Evolutionary conservation across 2,113 vertebrate genomes (phyloP).

Genomic region (Cottus gobio): DNA sequence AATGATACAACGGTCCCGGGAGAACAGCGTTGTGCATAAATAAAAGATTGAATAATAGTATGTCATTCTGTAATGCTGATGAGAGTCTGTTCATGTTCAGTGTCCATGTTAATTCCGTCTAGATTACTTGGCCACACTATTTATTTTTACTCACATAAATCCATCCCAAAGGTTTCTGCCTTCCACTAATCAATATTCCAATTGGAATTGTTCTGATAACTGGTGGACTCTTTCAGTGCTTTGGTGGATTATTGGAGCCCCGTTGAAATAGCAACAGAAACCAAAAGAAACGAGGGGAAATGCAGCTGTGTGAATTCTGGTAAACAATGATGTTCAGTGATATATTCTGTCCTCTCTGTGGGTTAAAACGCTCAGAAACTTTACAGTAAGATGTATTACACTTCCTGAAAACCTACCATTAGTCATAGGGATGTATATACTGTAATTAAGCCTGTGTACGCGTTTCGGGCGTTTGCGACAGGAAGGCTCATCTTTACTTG

Average conservation of each 20-base stretch:
- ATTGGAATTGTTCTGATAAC: background rate
- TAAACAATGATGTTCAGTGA: constrained; percentile 22
- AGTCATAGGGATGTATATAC: constrained; percentile 54
- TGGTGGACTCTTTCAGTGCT: background rate
- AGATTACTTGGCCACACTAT: background rate
- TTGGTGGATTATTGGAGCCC: background rate
- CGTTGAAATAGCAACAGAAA: constrained; percentile 38
- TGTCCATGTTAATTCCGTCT: background rate
- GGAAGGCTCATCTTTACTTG: background rate
- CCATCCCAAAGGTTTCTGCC: constrained; percentile 27
- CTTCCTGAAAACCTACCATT: constrained; percentile 62
- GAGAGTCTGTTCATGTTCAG: background rate
- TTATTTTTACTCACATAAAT: constrained; percentile 7
- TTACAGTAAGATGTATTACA: constrained; percentile 24
- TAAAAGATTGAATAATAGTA: background rate
- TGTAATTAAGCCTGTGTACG: constrained; percentile 10
- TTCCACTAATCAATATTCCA: constrained; percentile 25
- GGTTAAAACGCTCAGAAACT: constrained; percentile 24
- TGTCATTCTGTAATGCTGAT: background rate
- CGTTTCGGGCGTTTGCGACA: constrained; percentile 6
- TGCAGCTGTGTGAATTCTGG: constrained; percentile 44
- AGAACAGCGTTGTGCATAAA: background rate
- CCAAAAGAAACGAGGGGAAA: constrained; percentile 26
- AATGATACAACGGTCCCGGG: background rate
- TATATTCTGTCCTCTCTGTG: constrained; percentile 14